phyloP scores from a whole-genome alignment of 2,888 invertebrate species.

The Barypeithes pellucidus region DNA sequence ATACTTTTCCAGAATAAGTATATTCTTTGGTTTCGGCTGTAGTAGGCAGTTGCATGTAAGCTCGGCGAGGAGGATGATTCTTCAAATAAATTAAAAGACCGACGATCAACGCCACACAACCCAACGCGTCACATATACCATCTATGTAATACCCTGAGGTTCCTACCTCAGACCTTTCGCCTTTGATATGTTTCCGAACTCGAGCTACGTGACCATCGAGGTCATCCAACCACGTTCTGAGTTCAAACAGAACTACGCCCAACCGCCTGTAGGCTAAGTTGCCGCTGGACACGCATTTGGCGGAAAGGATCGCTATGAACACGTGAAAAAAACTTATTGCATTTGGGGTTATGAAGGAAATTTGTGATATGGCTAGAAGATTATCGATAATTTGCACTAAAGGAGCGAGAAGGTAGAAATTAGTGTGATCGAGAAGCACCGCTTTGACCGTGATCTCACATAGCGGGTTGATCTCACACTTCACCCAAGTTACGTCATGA shows the following conservation, averaged over 20 bases:
- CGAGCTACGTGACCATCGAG: constrained; percentile 91
- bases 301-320: constrained; percentile 82
- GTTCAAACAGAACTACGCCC: constrained; percentile 84
- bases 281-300: constrained; percentile 83
- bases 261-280: constrained; percentile 80
- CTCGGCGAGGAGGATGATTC: constrained; percentile 82
- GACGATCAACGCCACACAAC: constrained; percentile 81
- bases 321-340: constrained; percentile 88
- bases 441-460: constrained; percentile 89
- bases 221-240: constrained; percentile 88
- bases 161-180: constrained; percentile 87
- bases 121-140: constrained; percentile 86
- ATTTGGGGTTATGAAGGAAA: constrained; percentile 82
- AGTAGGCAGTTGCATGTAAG: constrained; percentile 80
- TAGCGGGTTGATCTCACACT: constrained; percentile 82
- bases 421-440: constrained; percentile 86
- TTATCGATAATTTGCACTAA: constrained; percentile 83
- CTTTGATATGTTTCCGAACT: constrained; percentile 81
- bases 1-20: constrained; percentile 79
- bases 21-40: constrained; percentile 72
- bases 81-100: constrained; percentile 81
- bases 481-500: constrained; percentile 76
- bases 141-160: constrained; percentile 88
- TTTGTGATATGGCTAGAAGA: constrained; percentile 70
- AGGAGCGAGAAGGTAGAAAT: constrained; percentile 88